Base-by-base conservation (phyloP, 2,113 vertebrate species). In the Atlantisia rogersi region DNA sequence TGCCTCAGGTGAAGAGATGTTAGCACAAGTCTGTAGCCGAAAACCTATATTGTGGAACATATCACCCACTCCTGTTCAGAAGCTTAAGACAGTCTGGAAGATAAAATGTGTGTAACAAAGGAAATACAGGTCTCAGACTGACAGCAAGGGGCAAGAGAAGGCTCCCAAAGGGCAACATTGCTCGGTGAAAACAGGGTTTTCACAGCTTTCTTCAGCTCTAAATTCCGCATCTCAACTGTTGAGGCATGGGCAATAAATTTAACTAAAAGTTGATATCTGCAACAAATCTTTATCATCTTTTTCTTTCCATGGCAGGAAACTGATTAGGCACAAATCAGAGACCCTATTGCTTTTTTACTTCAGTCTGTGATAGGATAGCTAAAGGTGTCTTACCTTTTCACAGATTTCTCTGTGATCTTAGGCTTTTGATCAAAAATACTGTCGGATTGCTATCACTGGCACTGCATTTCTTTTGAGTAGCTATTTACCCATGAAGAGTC, bases 361-460 rank as follows among this genome's bases (percentile, higher is more conserved):
- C 86, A 70, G 26, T 37, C 29, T 37, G 9, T 63, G 76, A 74
- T 21, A 73, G 28, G 44, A 35, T 31, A 70, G 42, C 67, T 82
- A 44, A 93, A 82, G 37, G 3, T 77, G 28, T 82, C 39, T 44
- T 44, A 44, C 42, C 42, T 10, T 29, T n/a, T 82, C 75, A 79
- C 26, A 77, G 87, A 93, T 37, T 48, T 77, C 63, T 90, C 86
- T 67, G 15, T 67, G 65, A 53, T 73, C 52, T 81, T 40, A 90
- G 70, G 52, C 52, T 90, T 95, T 92, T 86, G 77, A 88, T 91
- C 37, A 32, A 62, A 86, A 92, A 70, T 59, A 35, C 29, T 82
- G 46, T 71, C 67, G 82, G 90, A 89, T 96, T 19, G 3, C 52
- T 95, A 94, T 91, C 88, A 11, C 37, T 75, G 64, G 26, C 40